These are phyloP conservation scores for Gonioctena quinquepunctata DNA, from an alignment of 1,140 invertebrate species.

Conservation along the genomic window DNA sequence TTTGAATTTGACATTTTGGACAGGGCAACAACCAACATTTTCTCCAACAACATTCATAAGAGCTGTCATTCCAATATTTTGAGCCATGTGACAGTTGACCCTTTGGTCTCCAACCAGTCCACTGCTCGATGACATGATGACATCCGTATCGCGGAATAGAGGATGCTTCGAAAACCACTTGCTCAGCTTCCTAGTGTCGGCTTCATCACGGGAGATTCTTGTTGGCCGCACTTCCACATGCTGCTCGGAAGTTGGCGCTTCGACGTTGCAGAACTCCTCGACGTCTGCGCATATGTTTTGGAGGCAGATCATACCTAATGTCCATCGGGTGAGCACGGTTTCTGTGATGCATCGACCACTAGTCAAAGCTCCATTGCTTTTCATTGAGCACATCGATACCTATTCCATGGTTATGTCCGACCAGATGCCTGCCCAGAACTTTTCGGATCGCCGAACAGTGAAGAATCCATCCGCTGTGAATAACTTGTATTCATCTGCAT, in stretches of 20 bases:
- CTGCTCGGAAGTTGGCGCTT: not conserved
- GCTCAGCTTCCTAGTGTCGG: not conserved
- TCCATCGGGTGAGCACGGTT: not conserved
- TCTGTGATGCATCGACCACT: conserved; percentile 37
- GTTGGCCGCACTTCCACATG: not conserved
- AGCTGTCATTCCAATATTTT: not conserved
- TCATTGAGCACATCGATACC: conserved; percentile 52
- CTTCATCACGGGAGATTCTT: not conserved
- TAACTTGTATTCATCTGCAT: conserved; percentile 7
- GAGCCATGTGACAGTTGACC: not conserved
- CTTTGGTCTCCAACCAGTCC: not conserved
- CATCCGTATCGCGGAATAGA: not conserved
- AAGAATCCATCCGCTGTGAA: conserved; percentile 39
- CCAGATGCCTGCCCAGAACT: conserved; percentile 53
- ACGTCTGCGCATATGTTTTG: conserved; percentile 15
- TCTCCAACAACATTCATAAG: not conserved
- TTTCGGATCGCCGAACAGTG: conserved; percentile 34
- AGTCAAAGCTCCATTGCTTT: conserved; percentile 32
- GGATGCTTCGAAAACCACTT: not conserved
- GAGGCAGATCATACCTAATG: conserved; percentile 8
- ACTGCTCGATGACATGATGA: not conserved
- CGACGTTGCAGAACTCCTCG: not conserved
- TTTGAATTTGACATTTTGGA: not conserved
- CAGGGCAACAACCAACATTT: not conserved
- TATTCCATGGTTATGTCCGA: conserved; percentile 55